Evolutionary conservation across 1,140 invertebrate genomes (phyloP).

Genomic region (Stegodyphus mimosarum): DNA sequence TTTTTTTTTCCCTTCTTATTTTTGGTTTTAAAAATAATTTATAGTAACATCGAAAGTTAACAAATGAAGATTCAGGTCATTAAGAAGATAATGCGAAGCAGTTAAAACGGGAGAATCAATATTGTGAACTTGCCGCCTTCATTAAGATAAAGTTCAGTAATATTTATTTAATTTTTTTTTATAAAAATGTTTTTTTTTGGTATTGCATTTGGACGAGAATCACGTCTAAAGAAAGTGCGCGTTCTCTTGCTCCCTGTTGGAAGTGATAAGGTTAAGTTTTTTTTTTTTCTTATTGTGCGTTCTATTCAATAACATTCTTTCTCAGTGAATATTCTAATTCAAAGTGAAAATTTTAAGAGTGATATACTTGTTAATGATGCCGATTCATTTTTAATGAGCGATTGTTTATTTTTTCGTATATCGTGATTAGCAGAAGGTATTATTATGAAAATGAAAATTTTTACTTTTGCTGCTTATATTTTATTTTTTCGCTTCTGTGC

Average conservation of each 20-base stretch:
- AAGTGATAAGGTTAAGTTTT: neutral
- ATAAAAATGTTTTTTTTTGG: neutral
- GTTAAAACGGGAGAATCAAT: conserved; percentile 49
- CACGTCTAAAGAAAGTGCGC: conserved; percentile 12
- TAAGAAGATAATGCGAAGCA: conserved; percentile 45
- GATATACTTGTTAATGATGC: conserved; percentile 19
- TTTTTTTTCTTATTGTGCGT: neutral
- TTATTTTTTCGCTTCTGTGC: neutral
- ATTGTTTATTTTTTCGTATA: conserved; percentile 13
- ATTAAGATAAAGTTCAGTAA: conserved; percentile 48
- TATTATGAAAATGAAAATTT: conserved; percentile 3
- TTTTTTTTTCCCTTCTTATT: neutral
- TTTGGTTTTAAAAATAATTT: conserved; percentile 46
- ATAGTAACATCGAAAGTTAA: conserved; percentile 46
- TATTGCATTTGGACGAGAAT: conserved; percentile 18
- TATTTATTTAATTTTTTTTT: conserved; percentile 7
- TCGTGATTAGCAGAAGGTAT: conserved; percentile 6
- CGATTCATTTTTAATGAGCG: conserved; percentile 53
- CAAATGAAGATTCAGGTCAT: conserved; percentile 45
- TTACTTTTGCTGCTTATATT: neutral
- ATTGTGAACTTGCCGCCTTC: conserved; percentile 11
- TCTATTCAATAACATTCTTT: too few relatives aligned
- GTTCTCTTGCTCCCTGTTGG: conserved; percentile 1
- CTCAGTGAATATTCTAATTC: neutral
- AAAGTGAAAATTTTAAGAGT: conserved; percentile 26